Percentiles rank a stretch among this genome's conserved stretches.
Evolutionary conservation across 2,888 invertebrate genomes (phyloP).

Genomic region (Bimastos eiseni): DNA sequence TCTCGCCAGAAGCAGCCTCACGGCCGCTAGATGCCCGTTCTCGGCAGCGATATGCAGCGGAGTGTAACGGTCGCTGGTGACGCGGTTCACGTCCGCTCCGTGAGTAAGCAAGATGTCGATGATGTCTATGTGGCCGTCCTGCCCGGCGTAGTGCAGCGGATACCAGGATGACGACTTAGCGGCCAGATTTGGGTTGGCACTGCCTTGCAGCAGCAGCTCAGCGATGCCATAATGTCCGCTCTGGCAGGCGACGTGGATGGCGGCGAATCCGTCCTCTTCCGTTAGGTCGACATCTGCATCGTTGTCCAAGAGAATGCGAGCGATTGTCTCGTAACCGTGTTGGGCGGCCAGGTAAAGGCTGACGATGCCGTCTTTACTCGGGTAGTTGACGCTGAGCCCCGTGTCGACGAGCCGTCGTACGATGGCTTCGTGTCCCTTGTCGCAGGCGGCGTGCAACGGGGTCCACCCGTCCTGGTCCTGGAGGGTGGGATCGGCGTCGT

Average conservation of each 20-base stretch:
- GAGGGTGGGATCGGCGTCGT: constrained; percentile 30
- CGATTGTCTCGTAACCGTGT: constrained; percentile 42
- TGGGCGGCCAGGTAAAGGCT: constrained; percentile 46
- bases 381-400: constrained; percentile 39
- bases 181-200: constrained; percentile 37
- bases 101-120: constrained; percentile 37
- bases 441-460: constrained; percentile 38
- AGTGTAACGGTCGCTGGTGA: constrained; percentile 44
- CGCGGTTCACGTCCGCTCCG: constrained; percentile 40
- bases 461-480: constrained; percentile 43
- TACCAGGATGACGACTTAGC: constrained; percentile 40
- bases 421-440: constrained; percentile 39
- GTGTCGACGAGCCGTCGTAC: constrained; percentile 30
- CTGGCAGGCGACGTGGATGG: constrained; percentile 46
- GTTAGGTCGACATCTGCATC: constrained; percentile 39
- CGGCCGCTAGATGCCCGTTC: constrained; percentile 43
- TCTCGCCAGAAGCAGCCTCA: constrained; percentile 37
- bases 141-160: constrained; percentile 43
- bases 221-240: constrained; percentile 43
- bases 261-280: constrained; percentile 45
- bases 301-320: constrained; percentile 42
- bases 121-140: constrained; percentile 43
- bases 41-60: constrained; percentile 46
- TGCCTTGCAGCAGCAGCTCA: constrained; percentile 38
- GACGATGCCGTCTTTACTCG: constrained; percentile 43